Base-by-base conservation (phyloP, 2,113 vertebrate species). In the Guaruba guarouba region DNA sequence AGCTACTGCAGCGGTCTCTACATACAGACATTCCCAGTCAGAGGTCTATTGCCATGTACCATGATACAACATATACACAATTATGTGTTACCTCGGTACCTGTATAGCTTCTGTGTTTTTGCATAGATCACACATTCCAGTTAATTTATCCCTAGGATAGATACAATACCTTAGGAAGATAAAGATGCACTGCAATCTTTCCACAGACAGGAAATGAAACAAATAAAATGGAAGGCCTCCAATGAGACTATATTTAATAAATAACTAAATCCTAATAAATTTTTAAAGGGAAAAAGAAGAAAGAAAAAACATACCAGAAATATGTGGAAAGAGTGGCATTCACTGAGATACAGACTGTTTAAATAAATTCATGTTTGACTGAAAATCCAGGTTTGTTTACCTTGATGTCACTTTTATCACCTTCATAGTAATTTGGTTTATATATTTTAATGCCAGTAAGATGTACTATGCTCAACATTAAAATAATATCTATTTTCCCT, bases 11-110 rank as follows among this genome's bases (percentile, higher is more conserved):
- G 24, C 76, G 13, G 27, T 39, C 55, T 64, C 23, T 64, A 4
- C 14, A 12, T 4, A 23, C 2, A 18, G 37, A 62, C 18, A 6
- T 23, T 22, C 68, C 31, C 31, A 61, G 27, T 6, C 16, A 81
- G 44, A 82, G 10, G 11, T 55, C 49, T 27, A 20, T 33, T 69
- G 20, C 31, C 31, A 41, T 0, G 2, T 31, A 41, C 31, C 2
- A 0, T 69, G 39, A 55, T 16, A 44, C 15, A 46, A 19, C 0
- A 1, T 18, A 35, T 64, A 31, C 33, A 13, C 12, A 68, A 2
- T 55, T 68, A 49, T 3, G 14, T n/a, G 54, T 52, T 82, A 18
- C 76, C 62, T 76, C 31, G 28, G 33, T 10, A 63, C 9, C 29
- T 44, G 3, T 28, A 25, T 43, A 20, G 37, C 23, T 64, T 55